A percentile compares a stretch with the other conserved stretches of the same genome.
Conservation (phyloP, 2,113 vertebrate species). For the Eulacestoma nigropectus region DNA sequence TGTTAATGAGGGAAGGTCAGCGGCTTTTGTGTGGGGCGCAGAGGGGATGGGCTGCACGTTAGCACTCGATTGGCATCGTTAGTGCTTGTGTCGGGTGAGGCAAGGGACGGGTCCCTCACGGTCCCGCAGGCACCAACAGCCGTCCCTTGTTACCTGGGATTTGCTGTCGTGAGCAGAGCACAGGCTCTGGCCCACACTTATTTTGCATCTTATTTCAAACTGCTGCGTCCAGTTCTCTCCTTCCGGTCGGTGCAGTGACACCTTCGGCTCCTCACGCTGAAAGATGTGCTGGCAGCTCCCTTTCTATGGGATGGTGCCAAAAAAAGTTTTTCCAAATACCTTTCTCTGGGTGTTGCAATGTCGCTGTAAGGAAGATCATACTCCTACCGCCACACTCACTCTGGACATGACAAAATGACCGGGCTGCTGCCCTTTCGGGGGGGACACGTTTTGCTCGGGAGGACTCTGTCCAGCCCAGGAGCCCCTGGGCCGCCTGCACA, state of each 20-base stretch:
- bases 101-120: not conserved
- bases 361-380: not conserved
- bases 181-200: not conserved
- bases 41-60: not conserved
- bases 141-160: not conserved
- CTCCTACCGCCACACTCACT: not conserved
- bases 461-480: not conserved
- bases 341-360: not conserved
- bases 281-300: not conserved
- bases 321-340: not conserved
- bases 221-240: not conserved
- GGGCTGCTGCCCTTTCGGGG: not conserved
- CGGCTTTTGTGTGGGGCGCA: not conserved
- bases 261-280: not conserved
- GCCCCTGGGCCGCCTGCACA: not conserved
- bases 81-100: not conserved
- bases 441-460: too few species aligned
- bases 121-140: not conserved
- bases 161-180: rapidly evolving
- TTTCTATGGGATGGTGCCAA: rapidly evolving
- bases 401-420: not conserved
- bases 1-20: not conserved
- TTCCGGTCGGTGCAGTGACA: rapidly evolving
- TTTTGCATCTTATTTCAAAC: not conserved
- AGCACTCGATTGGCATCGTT: not conserved